Evolutionary conservation across 1,140 invertebrate species (phyloP).

Genomic region (Eubasilissa regina): DNA sequence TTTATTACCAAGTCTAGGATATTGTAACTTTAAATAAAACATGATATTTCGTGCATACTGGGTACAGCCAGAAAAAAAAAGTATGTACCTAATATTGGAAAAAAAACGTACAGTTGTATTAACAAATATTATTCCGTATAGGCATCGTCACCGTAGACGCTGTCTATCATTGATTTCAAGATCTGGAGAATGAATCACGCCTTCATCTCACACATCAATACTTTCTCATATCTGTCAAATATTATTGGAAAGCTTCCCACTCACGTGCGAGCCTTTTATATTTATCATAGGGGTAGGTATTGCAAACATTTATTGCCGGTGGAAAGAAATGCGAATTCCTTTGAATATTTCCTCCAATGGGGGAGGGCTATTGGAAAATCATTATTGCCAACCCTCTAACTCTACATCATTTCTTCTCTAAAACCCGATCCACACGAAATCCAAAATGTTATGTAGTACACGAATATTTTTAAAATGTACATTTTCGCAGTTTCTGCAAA

Average conservation of each 20-base stretch:
- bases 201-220: constrained; percentile 13
- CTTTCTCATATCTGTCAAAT: constrained; percentile 31
- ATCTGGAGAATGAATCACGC: neutral
- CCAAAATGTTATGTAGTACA: neutral
- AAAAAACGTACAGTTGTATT: no score
- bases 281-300: constrained; percentile 29
- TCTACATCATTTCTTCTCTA: constrained; percentile 8
- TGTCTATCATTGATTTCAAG: no score
- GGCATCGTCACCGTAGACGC: no score
- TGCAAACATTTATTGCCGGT: constrained; percentile 38
- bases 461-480: neutral
- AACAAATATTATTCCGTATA: no score
- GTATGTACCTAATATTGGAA: no score
- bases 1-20: neutral
- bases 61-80: neutral
- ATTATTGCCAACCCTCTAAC: constrained; percentile 36
- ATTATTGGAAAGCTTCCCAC: constrained; percentile 20
- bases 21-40: neutral
- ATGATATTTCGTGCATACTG: neutral
- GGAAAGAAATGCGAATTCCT: constrained; percentile 44
- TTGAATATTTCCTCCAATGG: constrained; percentile 40
- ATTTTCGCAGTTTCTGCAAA: neutral
- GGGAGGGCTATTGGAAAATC: constrained; percentile 49
- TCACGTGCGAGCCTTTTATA: constrained; percentile 24
- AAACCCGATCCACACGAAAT: neutral